phyloP scores from a whole-genome alignment of 2,888 invertebrate genomes.

The Caenorhabditis sp. region DNA sequence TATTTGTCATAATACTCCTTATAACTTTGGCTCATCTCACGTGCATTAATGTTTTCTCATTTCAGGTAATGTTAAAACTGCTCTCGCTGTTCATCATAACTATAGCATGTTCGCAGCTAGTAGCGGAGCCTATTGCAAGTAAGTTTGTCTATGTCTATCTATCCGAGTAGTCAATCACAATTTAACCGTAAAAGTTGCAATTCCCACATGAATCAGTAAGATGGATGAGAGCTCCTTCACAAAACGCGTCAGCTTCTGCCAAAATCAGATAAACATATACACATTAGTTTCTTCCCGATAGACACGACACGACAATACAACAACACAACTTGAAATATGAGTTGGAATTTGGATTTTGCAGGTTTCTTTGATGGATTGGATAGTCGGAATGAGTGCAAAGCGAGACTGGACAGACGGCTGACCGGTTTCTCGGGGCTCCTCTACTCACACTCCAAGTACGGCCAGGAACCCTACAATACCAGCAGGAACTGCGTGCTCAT shows the following conservation, averaged over 20 bases:
- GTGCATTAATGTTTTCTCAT: neutral
- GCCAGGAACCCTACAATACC: constrained; percentile 62
- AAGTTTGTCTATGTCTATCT: constrained; percentile 8
- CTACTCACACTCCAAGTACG: constrained; percentile 65
- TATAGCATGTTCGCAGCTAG: neutral
- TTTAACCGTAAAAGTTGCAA: constrained; percentile 34
- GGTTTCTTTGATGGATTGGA: constrained; percentile 67
- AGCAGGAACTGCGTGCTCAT: constrained; percentile 66
- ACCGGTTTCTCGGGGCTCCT: constrained; percentile 66
- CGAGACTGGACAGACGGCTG: constrained; percentile 61
- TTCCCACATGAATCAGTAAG: constrained; percentile 61
- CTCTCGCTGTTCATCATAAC: constrained; percentile 8
- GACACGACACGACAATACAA: constrained; percentile 3
- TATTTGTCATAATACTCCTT: constrained; percentile 13
- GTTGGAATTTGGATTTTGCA: constrained; percentile 32
- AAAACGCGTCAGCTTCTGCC: constrained; percentile 44
- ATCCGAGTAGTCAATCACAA: constrained; percentile 18
- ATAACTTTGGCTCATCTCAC: neutral
- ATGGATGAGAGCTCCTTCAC: constrained; percentile 35
- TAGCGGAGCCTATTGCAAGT: constrained; percentile 42
- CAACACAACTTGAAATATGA: neutral
- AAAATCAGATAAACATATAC: constrained; percentile 51
- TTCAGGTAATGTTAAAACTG: constrained; percentile 40
- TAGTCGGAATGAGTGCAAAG: constrained; percentile 61
- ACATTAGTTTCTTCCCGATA: constrained; percentile 19